Conservation (phyloP, 2,888 invertebrate genomes). For the Plagodis dolabraria region DNA sequence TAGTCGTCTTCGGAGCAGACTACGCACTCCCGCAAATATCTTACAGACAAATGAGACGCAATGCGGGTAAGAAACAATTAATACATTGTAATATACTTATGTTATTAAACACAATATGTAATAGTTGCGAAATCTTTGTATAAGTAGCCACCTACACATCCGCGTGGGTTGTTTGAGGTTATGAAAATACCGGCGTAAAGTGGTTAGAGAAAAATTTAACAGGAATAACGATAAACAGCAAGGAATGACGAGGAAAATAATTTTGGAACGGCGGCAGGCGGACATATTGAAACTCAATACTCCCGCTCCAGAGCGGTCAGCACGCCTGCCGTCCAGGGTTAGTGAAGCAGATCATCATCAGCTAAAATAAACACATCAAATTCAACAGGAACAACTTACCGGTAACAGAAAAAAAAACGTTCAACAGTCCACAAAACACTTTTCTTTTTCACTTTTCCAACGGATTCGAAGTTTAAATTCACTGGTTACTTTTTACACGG, state of each 20-base stretch:
- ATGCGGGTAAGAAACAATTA: slow-evolving; percentile 33
- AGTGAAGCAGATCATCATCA: slow-evolving; percentile 45
- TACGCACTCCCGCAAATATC: slow-evolving; percentile 15
- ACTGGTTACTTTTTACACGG: slow-evolving; percentile 60
- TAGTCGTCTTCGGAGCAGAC: slow-evolving; percentile 22
- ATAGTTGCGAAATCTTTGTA: background rate
- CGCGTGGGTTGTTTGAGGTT: slow-evolving; percentile 60
- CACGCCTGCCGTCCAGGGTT: slow-evolving; percentile 52
- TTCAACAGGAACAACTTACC: slow-evolving; percentile 62
- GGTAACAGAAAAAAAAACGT: slow-evolving; percentile 66
- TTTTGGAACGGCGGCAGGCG: slow-evolving; percentile 73
- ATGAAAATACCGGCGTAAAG: slow-evolving; percentile 57
- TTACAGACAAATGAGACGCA: slow-evolving; percentile 30
- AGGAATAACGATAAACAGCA: slow-evolving; percentile 44
- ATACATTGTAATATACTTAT: slow-evolving; percentile 23
- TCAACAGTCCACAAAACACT: slow-evolving; percentile 70
- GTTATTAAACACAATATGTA: slow-evolving; percentile 37
- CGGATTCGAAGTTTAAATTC: slow-evolving; percentile 59
- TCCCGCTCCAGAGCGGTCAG: slow-evolving; percentile 68
- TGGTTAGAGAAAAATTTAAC: slow-evolving; percentile 46
- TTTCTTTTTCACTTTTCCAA: slow-evolving; percentile 66
- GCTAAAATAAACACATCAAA: slow-evolving; percentile 49
- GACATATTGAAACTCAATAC: slow-evolving; percentile 81
- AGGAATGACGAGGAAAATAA: slow-evolving; percentile 63
- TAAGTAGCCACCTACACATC: slow-evolving; percentile 12